Percentiles rank a stretch among this genome's conserved stretches.
Conservation (phyloP, 2,797 vertebrate species). For the Cynopterus sphinx region DNA sequence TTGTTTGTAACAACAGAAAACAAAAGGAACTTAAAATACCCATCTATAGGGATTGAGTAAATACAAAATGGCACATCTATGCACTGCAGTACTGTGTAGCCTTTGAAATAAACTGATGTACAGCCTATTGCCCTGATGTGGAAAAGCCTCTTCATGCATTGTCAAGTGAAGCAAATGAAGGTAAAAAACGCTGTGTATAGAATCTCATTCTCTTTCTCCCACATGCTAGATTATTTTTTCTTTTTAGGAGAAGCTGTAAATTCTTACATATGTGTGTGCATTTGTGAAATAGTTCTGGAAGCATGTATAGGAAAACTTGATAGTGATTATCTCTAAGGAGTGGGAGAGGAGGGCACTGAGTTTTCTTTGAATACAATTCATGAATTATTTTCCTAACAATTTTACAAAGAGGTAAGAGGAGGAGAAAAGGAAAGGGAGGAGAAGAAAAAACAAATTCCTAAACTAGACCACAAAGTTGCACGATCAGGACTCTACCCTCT, state of each 20-base stretch:
- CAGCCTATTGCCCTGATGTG: no score
- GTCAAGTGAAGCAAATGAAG: neutral
- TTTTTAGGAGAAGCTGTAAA: neutral
- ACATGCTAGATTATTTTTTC: neutral
- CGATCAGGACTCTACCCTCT: neutral
- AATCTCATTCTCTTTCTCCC: neutral
- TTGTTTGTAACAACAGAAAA: neutral
- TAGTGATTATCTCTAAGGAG: neutral
- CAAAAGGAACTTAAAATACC: neutral
- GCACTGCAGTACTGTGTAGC: neutral
- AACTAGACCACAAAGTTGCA: neutral
- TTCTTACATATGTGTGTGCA: neutral
- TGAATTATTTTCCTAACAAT: neutral
- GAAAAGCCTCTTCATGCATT: neutral
- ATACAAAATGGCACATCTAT: neutral
- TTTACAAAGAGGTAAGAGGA: neutral
- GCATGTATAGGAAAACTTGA: neutral
- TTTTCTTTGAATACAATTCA: neutral
- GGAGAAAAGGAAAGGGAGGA: neutral
- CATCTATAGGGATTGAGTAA: neutral
- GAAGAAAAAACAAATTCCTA: neutral
- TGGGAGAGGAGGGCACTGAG: no score
- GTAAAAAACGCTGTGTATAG: neutral
- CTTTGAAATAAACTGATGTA: neutral
- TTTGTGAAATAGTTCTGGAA: neutral